Base-by-base conservation (phyloP, 2,113 vertebrate species). In the Hyaena hyaena region DNA sequence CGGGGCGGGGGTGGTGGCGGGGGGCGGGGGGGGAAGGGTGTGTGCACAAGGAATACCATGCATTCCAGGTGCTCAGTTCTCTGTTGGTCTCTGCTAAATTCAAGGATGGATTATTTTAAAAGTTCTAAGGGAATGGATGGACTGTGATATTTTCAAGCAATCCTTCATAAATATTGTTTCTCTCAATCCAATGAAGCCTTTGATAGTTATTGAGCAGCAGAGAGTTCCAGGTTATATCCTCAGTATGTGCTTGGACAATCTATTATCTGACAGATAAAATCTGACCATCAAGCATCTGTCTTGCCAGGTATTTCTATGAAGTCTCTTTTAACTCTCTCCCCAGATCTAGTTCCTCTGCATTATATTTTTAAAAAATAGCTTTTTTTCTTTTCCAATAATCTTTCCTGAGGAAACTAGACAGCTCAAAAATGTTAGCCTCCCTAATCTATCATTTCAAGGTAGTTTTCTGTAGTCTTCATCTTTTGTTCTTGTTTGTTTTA, bases 401-500 rank as follows among this genome's bases (percentile, higher is more conserved):
- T 93, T 83, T 65, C 15, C 35, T 84, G 33, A 71, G 50, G 12
- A 90, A 48, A 63, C 6, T 31, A 85, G 35, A 53, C 26, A 94
- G 7, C 15, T 88, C 4, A 74, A 95, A 96, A 85, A 94, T 63
- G 0, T 77, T 68, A 71, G 7, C 26, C 65, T 24, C 4, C 28
- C 61, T 9, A 74, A 94, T 24, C 10, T 53, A 7, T 69, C 21
- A 82, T 76, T 90, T 88, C 39, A 66, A 82, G 26, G 28, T 61
- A 61, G 28, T 92, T 95, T 87, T 58, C 5, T n/a, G 9, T 14
- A 88, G 19, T 76, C 11, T 94, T 94, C 17, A 31, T 33, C 6
- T 91, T 82, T 73, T 83, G 7, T 71, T 76, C 65, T 31, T 93
- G 0, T 93, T 92, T 73, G 11, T 92, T 88, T 87, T 90, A 69